phyloP scores from a whole-genome alignment of 2,797 vertebrate species.

The Tragopan temminckii region DNA sequence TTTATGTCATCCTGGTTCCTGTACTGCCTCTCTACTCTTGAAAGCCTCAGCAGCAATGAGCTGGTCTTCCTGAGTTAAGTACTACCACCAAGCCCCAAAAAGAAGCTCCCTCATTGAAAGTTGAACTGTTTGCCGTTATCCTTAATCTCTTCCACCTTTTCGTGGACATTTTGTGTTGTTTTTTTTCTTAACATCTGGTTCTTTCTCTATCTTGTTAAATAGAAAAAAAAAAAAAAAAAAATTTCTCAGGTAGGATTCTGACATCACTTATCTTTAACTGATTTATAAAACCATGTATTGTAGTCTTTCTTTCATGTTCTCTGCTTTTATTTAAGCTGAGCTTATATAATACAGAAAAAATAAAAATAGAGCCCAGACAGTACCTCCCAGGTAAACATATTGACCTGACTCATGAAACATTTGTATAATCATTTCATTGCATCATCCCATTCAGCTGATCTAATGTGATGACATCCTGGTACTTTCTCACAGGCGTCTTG shows the following conservation, averaged over 20 bases:
- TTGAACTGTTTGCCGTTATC: background rate
- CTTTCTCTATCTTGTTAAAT: background rate
- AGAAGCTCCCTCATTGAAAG: background rate
- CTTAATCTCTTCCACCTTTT: background rate
- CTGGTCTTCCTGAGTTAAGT: background rate
- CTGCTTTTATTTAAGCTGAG: background rate
- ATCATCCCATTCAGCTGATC: background rate
- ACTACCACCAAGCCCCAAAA: background rate
- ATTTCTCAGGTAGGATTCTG: accelerated
- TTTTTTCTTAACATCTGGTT: background rate
- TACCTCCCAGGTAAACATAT: background rate
- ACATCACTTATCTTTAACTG: background rate
- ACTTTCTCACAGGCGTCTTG: background rate
- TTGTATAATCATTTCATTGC: background rate
- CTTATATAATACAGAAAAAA: background rate
- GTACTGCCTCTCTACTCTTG: background rate
- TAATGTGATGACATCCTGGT: background rate
- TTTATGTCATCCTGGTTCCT: accelerated
- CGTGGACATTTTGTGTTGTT: background rate
- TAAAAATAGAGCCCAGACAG: background rate
- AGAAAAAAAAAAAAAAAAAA: background rate
- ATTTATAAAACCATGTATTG: background rate
- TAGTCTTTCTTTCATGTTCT: background rate
- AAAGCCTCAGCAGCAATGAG: background rate
- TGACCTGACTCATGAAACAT: background rate